A percentile compares a stretch with the other conserved stretches of the same genome.
These are phyloP conservation scores for Nomada ruficornis DNA, from an alignment of 2,888 invertebrate genomes.

Conservation along the genomic window DNA sequence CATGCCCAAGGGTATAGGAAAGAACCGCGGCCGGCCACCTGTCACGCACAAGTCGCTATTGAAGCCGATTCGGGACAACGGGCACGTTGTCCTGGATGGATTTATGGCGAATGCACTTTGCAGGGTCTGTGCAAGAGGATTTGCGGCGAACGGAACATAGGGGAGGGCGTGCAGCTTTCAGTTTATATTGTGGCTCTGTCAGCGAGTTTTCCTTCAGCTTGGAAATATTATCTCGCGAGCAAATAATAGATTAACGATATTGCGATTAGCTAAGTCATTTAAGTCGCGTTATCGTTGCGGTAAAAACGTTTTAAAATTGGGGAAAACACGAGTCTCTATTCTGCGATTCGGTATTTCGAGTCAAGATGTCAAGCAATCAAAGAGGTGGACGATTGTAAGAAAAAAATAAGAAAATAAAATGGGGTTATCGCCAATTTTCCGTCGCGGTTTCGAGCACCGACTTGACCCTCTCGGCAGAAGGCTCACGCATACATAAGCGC, in stretches of 20 bases:
- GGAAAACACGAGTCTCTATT: no score
- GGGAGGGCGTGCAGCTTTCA: no score
- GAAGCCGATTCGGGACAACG: slow-evolving; percentile 17
- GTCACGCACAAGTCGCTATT: slow-evolving; percentile 30
- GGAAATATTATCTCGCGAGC: not conserved
- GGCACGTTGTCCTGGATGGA: slow-evolving; percentile 1
- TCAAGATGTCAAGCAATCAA: slow-evolving; percentile 7
- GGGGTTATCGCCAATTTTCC: slow-evolving; percentile 49
- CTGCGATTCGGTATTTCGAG: no score
- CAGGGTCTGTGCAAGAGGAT: no score
- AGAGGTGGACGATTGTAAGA: not conserved
- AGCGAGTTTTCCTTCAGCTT: no score
- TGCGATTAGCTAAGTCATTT: no score
- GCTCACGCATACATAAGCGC: not conserved
- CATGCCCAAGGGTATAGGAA: slow-evolving; percentile 30
- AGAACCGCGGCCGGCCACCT: slow-evolving; percentile 45
- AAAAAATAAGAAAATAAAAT: slow-evolving; percentile 15
- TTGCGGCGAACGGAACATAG: no score
- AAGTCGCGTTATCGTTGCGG: no score
- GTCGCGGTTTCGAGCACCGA: slow-evolving; percentile 40
- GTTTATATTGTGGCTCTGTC: no score
- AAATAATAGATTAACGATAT: no score
- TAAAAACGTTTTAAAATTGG: no score
- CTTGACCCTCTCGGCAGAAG: slow-evolving; percentile 5
- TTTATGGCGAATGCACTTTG: not conserved